These are phyloP conservation scores for Sakesphorus luctuosus DNA, from an alignment of 2,113 vertebrate species.

Conservation along the genomic window DNA sequence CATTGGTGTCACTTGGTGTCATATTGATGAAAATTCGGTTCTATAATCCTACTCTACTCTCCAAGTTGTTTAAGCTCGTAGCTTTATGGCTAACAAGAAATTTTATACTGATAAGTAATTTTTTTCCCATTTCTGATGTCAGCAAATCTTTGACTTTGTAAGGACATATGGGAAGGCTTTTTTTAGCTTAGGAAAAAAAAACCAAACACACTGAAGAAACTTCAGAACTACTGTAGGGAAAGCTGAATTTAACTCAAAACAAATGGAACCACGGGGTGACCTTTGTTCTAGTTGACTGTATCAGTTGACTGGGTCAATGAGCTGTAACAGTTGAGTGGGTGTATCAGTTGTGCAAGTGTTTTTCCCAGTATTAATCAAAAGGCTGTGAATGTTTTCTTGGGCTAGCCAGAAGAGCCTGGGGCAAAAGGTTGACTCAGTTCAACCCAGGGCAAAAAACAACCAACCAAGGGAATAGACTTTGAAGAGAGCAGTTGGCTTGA, in stretches of 20 bases:
- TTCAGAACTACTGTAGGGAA: not conserved
- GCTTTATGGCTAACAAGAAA: constrained; percentile 32
- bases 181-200: not conserved
- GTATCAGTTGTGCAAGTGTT: not conserved
- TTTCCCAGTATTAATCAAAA: not conserved
- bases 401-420: not conserved
- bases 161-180: not conserved
- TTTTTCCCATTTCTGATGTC: not conserved
- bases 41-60: not conserved
- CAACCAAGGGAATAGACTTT: not conserved
- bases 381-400: not conserved
- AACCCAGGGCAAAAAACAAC: rapidly evolving
- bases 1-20: not conserved
- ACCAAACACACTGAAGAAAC: not conserved
- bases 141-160: constrained; percentile 4
- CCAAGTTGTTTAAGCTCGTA: constrained; percentile 38
- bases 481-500: not conserved
- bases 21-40: not conserved
- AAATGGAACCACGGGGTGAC: not conserved
- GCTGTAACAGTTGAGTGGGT: not conserved
- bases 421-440: not conserved
- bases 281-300: not conserved
- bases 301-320: not conserved
- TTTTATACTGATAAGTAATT: constrained; percentile 30
- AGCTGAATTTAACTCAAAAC: not conserved